Evolutionary conservation across 2,797 vertebrate genomes (phyloP), one percentile per base, ranked within the genome.

Genomic region (Alca torda): DNA sequence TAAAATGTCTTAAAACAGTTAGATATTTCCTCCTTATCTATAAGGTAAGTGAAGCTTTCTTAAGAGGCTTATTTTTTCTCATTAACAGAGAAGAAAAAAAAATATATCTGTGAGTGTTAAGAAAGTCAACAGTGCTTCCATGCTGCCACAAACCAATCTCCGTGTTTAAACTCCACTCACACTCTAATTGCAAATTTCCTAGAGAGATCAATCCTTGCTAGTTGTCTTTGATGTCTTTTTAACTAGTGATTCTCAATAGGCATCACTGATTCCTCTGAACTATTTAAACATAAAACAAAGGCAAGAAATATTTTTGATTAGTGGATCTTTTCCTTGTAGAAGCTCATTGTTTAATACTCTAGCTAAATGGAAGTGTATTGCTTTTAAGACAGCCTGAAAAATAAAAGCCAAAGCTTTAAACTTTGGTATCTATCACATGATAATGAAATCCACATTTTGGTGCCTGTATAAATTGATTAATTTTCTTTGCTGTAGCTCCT

Each of bases 201-300:
- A 70, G 33, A 82, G 63, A 90, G 17, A 81, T 94, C 72, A 80
- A 6, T 91, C 53, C 60, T 83, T 85, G 46, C 41, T 72, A 15
- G 37, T 68, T 94, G 87, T 64, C 64, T 93, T 57, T 88, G 84
- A 85, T 95, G 65, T 75, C 54, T 80, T 91, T 91, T 85, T 77
- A 78, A 69, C 45, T 57, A 83, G 57, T 23, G 53, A 46, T 72
- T 89, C 60, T 91, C 51, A 56, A 33, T n/a, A 69, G 74, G 41
- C 0, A 0, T 37, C 43, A 50, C 15, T 77, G 65, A 57, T 75
- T 87, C 26, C 33, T 68, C 18, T 64, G 16, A 85, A 24, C 31
- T 57, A 9, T 83, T 67, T 30, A 41, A n/a, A 61, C 51, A 37
- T 82, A 76, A 82, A 24, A 30, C 51, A 77, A 80, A 92, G 56